Base-by-base conservation (phyloP, 2,888 invertebrate species). In the Torymus aiolomorphi region DNA sequence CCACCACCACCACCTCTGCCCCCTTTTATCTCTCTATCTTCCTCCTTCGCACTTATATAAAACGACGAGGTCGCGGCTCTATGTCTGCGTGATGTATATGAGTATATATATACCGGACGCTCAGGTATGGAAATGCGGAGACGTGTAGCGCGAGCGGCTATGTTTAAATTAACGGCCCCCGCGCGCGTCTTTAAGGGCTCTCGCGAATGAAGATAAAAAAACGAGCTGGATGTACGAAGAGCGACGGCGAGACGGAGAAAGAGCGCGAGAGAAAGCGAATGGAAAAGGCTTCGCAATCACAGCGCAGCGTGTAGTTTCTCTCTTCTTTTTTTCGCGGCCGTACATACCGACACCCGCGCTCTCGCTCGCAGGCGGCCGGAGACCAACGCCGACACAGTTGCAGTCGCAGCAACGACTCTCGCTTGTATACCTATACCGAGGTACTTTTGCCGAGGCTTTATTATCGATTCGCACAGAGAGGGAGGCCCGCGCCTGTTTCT, bases 81-180 rank as follows among this genome's bases (percentile, higher is more conserved):
- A 42, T 42, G 42, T 42, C 5, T 42, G 42, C 8, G 2, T 8
- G 31, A 42, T 5, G 42, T 42, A 42, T 42, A 42, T 42, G 42
- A 42, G 42, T 5, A 8, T 31, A 42, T 31, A 31, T 8, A 62
- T 54, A 78, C 78, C 61, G 78, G 78, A 78, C 67, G 72, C 59
- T 42, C 78, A 66, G 66, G 78, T 78, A 78, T 78, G 78, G 71
- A 80, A 81, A 81, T 80, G 63, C 54, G 57, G 61, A 61, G 74
- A 67, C 80, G 16, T 81, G 80, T 67, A 74, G 12, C 62, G 52
- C 14, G 42, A 5, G 20, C 62, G 18, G 52, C 70, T 63, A 66
- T 72, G 77, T 72, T 77, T 77, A 72, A 77, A 77, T 77, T 77
- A 77, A 77, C 72, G 72, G 57, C 65, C 24, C 10, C 49, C 13